Conservation (phyloP, 2,888 invertebrate species). For the Drosophila neotestacea region DNA sequence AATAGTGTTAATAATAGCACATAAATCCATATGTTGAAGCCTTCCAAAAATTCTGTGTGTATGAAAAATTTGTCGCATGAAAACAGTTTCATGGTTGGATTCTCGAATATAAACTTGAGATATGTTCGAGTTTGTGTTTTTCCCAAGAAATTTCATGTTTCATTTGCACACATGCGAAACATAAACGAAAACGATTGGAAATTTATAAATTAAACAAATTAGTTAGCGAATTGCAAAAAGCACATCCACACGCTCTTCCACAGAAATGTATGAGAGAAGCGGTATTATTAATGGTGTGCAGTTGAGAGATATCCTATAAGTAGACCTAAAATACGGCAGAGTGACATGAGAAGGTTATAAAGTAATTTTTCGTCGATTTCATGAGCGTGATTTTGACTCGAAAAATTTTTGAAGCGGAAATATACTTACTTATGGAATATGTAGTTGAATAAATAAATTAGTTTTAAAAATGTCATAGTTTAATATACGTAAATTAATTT, state of each 20-base stretch:
- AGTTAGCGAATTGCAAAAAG: conserved; percentile 35
- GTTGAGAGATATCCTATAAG: neutral
- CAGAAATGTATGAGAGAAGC: neutral
- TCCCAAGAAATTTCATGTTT: conserved; percentile 21
- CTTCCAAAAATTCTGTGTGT: conserved; percentile 9
- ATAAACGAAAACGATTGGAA: conserved; percentile 38
- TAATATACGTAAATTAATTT: neutral
- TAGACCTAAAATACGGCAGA: no score
- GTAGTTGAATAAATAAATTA: neutral
- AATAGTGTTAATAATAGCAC: conserved; percentile 33
- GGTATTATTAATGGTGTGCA: neutral
- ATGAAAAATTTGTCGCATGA: conserved; percentile 36
- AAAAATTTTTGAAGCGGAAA: neutral
- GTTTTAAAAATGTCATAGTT: neutral
- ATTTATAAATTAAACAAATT: conserved; percentile 52
- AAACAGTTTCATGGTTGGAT: conserved; percentile 15
- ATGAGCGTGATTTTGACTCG: no score
- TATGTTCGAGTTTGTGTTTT: conserved; percentile 1
- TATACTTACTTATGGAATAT: neutral
- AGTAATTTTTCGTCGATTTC: no score
- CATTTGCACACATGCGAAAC: conserved; percentile 56
- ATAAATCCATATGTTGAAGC: conserved; percentile 58
- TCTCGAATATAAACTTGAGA: conserved; percentile 31
- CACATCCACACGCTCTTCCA: conserved; percentile 16
- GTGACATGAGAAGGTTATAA: no score